These are phyloP conservation scores for Slavum lentiscoides DNA, from an alignment of 2,888 invertebrate species.

Conservation along the genomic window DNA sequence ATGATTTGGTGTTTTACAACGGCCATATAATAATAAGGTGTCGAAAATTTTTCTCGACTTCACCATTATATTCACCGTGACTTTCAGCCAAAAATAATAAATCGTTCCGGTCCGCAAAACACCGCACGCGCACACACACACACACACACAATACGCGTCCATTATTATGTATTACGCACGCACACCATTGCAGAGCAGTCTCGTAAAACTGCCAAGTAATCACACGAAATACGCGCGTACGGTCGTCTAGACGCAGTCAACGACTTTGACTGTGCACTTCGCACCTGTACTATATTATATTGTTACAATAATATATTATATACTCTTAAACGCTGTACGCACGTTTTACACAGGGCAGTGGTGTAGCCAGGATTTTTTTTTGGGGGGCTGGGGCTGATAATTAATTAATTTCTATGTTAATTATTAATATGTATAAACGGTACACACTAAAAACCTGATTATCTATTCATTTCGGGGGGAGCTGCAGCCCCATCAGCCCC, in stretches of 20 bases:
- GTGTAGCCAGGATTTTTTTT: too few species aligned
- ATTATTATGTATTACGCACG: neutral
- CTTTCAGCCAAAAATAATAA: conserved; percentile 38
- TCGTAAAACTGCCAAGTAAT: conserved; percentile 51
- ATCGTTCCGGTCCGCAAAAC: neutral
- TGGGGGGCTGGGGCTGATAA: too few species aligned
- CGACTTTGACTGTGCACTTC: conserved; percentile 46
- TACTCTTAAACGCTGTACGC: neutral
- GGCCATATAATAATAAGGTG: neutral
- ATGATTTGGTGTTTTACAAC: neutral
- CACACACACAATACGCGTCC: neutral
- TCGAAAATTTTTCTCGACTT: neutral
- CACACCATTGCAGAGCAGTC: neutral
- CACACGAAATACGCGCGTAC: neutral
- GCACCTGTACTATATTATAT: conserved; percentile 27
- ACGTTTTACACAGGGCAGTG: too few species aligned
- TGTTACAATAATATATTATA: neutral
- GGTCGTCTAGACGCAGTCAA: conserved; percentile 46
- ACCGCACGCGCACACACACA: neutral
- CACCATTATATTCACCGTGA: too few species aligned
- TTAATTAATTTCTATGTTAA: too few species aligned
- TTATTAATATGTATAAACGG: too few species aligned
- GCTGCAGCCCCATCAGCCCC: too few species aligned
- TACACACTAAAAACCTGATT: too few species aligned
- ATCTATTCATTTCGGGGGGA: too few species aligned